Conservation (phyloP, 2,888 invertebrate genomes). For the Mechanitis mazaeus region DNA sequence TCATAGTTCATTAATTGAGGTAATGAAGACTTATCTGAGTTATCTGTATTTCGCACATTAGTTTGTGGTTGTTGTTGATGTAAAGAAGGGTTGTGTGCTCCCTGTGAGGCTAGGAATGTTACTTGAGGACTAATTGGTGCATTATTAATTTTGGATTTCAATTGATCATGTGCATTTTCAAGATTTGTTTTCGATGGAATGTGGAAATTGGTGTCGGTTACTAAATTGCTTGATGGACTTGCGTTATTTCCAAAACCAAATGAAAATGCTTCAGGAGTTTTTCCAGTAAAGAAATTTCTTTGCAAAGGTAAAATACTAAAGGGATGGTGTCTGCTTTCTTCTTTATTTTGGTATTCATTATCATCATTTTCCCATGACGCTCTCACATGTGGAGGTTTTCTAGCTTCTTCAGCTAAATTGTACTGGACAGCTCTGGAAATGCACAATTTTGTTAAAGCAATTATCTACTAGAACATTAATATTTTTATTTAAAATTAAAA, state of each 20-base stretch:
- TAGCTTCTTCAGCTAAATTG: constrained; percentile 70
- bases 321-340: constrained; percentile 39
- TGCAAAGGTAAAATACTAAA: constrained; percentile 40
- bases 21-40: constrained; percentile 55
- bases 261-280: constrained; percentile 70
- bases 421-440: constrained; percentile 62
- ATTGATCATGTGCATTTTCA: constrained; percentile 51
- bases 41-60: constrained; percentile 50
- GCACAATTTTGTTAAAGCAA: constrained; percentile 9
- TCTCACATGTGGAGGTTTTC: constrained; percentile 55
- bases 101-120: constrained; percentile 69
- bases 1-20: constrained; percentile 68
- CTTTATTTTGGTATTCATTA: constrained; percentile 46
- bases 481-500: constrained; percentile 3
- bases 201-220: constrained; percentile 51
- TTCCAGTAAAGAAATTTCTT: constrained; percentile 61
- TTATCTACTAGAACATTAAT: background rate
- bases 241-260: constrained; percentile 51
- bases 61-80: constrained; percentile 36
- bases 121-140: constrained; percentile 64
- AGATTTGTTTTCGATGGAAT: constrained; percentile 47
- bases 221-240: constrained; percentile 52
- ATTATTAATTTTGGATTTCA: constrained; percentile 50
- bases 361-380: constrained; percentile 56
- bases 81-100: constrained; percentile 57